Conservation (phyloP, 2,113 vertebrate genomes). For the Junco hyemalis region DNA sequence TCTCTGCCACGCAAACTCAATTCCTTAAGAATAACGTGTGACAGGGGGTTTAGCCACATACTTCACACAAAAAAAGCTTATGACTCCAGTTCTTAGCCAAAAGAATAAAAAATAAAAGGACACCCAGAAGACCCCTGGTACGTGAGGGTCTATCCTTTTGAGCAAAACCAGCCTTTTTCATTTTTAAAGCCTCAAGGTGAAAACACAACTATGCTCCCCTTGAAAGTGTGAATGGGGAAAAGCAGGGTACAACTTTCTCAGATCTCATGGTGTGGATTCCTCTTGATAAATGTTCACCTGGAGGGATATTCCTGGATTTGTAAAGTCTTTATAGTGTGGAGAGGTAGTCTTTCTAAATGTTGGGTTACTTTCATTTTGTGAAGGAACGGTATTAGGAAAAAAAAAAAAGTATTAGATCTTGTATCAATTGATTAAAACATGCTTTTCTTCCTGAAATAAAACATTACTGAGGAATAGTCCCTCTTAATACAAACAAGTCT, state of each 20-base stretch:
- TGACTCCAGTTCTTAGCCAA: neutral
- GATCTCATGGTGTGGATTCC: rapidly evolving
- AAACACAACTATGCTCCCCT: neutral
- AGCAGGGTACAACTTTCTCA: neutral
- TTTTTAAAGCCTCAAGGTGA: neutral
- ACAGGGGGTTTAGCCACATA: neutral
- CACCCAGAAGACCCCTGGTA: neutral
- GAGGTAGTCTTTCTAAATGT: neutral
- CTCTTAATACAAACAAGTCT: neutral
- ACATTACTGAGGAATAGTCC: neutral
- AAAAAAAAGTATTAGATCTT: neutral
- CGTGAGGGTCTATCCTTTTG: rapidly evolving
- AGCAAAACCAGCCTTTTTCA: neutral
- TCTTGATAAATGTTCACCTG: neutral
- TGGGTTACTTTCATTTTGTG: neutral
- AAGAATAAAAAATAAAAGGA: neutral
- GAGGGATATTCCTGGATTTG: neutral
- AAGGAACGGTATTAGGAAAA: neutral
- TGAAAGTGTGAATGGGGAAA: neutral
- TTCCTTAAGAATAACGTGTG: neutral
- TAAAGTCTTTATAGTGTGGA: neutral
- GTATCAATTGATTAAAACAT: neutral
- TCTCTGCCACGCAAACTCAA: neutral
- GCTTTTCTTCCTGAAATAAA: neutral
- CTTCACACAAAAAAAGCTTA: neutral